A percentile compares a stretch with the other conserved stretches of the same genome.
These are phyloP conservation scores for Struthio camelus DNA, from an alignment of 2,113 vertebrate species.

Conservation along the genomic window DNA sequence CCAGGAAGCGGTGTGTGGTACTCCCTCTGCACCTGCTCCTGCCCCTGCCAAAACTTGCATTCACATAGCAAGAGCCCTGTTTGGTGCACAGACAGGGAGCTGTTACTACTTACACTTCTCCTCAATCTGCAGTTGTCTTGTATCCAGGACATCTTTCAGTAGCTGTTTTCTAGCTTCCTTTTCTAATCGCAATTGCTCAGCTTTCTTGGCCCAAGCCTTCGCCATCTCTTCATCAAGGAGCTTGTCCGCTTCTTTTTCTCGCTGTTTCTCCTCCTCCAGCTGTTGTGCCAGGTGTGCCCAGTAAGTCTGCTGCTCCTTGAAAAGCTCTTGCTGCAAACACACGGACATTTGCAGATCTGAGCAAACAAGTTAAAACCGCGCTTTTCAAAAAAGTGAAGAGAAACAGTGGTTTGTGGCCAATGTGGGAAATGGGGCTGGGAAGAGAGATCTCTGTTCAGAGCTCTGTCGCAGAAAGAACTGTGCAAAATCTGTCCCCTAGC, in stretches of 20 bases:
- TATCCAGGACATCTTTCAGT: constrained; percentile 80
- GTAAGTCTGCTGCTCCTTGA: constrained; percentile 81
- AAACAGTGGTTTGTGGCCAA: background rate
- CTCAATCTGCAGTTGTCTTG: constrained; percentile 80
- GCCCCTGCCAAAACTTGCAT: background rate
- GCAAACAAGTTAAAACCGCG: background rate
- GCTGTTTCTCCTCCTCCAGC: constrained; percentile 74
- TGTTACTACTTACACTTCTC: constrained; percentile 82
- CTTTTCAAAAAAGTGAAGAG: background rate
- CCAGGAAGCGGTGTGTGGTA: background rate
- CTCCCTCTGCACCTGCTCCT: no score
- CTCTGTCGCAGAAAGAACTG: background rate
- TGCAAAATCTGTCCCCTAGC: background rate
- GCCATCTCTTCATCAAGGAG: constrained; percentile 77
- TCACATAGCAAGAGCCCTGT: accelerated
- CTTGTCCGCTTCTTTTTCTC: constrained; percentile 76
- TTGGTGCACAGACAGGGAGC: background rate
- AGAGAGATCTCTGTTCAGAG: background rate
- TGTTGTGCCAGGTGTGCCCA: constrained; percentile 76
- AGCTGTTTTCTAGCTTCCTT: constrained; percentile 79
- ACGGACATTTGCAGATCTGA: background rate
- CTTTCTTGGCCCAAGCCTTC: constrained; percentile 69
- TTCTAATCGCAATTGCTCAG: constrained; percentile 64
- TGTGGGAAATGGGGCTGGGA: background rate
- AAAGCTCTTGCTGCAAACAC: constrained; percentile 74